Base-by-base conservation (phyloP, 2,113 vertebrate genomes). In the Neopipo cinnamomea region DNA sequence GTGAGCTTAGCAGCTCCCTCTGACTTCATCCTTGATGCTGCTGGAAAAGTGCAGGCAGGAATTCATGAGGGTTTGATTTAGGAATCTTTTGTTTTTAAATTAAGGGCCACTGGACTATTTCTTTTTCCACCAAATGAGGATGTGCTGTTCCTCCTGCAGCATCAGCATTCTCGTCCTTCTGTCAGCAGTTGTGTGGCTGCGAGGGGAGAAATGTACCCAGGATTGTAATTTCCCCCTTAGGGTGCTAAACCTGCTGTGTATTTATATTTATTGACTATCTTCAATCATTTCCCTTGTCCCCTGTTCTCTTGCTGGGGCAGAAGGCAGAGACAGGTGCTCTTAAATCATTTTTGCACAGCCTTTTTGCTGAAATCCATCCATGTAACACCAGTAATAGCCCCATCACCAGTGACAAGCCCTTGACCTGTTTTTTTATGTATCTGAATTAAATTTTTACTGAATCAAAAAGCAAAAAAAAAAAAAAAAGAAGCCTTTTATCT, bases 351-450 rank as follows among this genome's bases (percentile, higher is more conserved):
- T 75, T 76, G 22, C 1, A 0, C 71, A 39, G 79, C 59, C 49
- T 86, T 90, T 93, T 77, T 80, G 22, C 53, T 88, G 82, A 93
- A 85, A 86, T 83, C 66, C 55, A 20, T 53, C 85, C 30, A 9
- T 53, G 50, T 66, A 92, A 80, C 59, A 82, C 28, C 70, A 89
- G 53, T 75, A 91, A 94, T 6, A 84, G 52, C 52, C 11, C 73
- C 44, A 46, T 85, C 65, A 89, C 52, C 1, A 4, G 59, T 52
- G 61, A 68, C 56, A 91, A 84, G n/a, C 77, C 41, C n/a, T 78
- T 89, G 70, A 91, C 91, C 89, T 82, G 74, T 44, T 84, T 85
- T 89, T 92, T 93, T 86, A 47, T 89, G 28, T 62, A 42, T 78
- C 77, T 89, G 56, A 88, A 87, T 95, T 78, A 89, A 1, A 85